Base-by-base conservation (phyloP, 2,113 vertebrate genomes). In the Entosphenus tridentatus region DNA sequence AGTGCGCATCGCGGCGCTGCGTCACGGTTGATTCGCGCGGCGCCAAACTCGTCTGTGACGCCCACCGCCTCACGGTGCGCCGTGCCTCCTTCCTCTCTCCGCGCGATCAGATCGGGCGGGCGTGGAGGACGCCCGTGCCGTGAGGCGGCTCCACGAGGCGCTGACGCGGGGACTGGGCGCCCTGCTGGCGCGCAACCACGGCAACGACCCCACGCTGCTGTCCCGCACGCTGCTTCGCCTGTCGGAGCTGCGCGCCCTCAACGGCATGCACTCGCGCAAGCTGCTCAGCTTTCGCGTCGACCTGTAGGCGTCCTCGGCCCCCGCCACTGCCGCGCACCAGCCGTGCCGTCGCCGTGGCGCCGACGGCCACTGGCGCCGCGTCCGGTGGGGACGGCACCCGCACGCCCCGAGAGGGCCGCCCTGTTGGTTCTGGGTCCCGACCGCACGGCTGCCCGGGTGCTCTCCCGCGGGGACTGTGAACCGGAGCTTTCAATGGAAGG, bases 231-330 rank as follows among this genome's bases (percentile, higher is more conserved):
- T 98, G 72, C 81, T 98, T 72, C 96, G 95, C 75, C 82, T 98
- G 68, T 88, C 93, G 0, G 90, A 98, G 76, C 84, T 98, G 78
- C 89, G 90, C 56, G 93, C 92, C 65, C 88, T 98, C 79, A 98
- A 96, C 80, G 96, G 93, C 82, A 84, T 95, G 88, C 93, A 98
- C 82, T 97, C 89, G 56, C 89, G 96, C 80, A 89, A 95, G 76
- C 87, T 98, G 74, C 79, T 97, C 76, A 87, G 92, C 74, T 98
- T 98, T 77, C 90, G 87, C 81, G 89, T 98, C 39, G 39, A 39
- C 39, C 39, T 39, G 39, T 39, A 39, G 39, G 39, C 39, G 39
- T 5, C 5, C 39, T 39, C 39, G 39, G 39, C 39, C 39, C 39
- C 21, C 4, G 21, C 21, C 39, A 6, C 39, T 5, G 39, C 39